These are phyloP conservation scores for Linnaemya vulpina DNA, from an alignment of 2,888 invertebrate species.

Conservation along the genomic window DNA sequence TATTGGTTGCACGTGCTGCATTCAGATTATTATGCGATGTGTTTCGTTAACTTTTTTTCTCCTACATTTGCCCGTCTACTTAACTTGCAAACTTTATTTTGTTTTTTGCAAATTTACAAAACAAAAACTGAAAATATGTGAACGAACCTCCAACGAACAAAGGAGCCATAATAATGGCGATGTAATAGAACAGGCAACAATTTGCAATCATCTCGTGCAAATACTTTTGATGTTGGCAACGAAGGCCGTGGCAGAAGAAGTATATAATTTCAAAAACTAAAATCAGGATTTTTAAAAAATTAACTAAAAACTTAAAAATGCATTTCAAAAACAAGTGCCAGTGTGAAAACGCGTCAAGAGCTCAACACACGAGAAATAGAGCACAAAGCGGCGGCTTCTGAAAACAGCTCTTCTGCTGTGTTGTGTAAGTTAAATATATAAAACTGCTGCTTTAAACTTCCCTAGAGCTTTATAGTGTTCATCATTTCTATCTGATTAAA, in stretches of 20 bases:
- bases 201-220: conserved; percentile 29
- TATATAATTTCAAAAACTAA: too few species aligned
- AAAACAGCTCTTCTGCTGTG: too few species aligned
- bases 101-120: conserved; percentile 15
- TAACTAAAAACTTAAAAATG: too few species aligned
- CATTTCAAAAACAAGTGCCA: too few species aligned
- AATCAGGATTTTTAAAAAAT: neutral
- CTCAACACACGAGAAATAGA: neutral
- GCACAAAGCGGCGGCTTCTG: too few species aligned
- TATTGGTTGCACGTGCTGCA: conserved; percentile 60
- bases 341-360: too few species aligned
- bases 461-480: too few species aligned
- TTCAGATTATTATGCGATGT: conserved; percentile 29
- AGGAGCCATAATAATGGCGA: neutral
- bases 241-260: neutral
- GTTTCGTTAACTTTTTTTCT: conserved; percentile 6
- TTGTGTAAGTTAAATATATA: too few species aligned
- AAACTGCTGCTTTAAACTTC: too few species aligned
- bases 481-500: too few species aligned
- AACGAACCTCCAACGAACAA: neutral
- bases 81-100: conserved; percentile 4
- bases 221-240: conserved; percentile 22
- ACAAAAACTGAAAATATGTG: neutral
- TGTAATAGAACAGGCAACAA: conserved; percentile 23
- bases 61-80: neutral